Evolutionary conservation across 1,140 invertebrate species (phyloP), one percentile per base, ranked within the genome.

Genomic region (Gryllus bimaculatus): DNA sequence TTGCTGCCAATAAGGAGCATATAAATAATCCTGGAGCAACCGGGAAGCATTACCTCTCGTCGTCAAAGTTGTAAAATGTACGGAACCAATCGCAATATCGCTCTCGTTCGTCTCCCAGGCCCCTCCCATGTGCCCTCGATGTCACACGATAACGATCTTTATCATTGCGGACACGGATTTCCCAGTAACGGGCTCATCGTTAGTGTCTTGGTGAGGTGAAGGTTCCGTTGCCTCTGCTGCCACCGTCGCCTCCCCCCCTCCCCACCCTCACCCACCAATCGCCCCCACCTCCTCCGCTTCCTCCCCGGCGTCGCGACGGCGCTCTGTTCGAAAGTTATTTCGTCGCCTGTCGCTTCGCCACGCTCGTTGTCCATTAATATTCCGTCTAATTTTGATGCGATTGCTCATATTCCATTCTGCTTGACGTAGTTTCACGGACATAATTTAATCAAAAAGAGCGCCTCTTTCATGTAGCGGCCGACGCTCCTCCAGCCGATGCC

Each of bases 401-500:
- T 66, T 66, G 54, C 54, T 66, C 54, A 66, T 66, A 66, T 66
- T 66, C 54, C 54, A 66, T 66, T 66, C 54, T 66, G 54, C 54
- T 66, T 66, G 54, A 66, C 54, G 2, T 3, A 66, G 54, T 66
- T n/a, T 66, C 54, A 66, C 54, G 54, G 54, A 66, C 54, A 66
- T 0, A 66, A 66, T 66, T 66, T 66, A n/a, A 66, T 66, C 54
- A 66, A 66, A n/a, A 66, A 66, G 54, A 66, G 54, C 54, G 54
- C 54, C 54, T 13, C 54, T 66, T 66, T 66, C 54, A 66, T 66
- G 54, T 66, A 66, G 54, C 54, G 10, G 54, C 10, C 54, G 54
- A 10, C 18, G 54, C 10, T 10, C 7, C 54, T 66, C 54, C 54
- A 18, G 54, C 18, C 54, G 54, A n/a, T 66, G 10, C 54, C 54